Evolutionary conservation across 2,888 invertebrate genomes (phyloP), one percentile per base, ranked within the genome.

Genomic region (Chymomyza amoena): DNA sequence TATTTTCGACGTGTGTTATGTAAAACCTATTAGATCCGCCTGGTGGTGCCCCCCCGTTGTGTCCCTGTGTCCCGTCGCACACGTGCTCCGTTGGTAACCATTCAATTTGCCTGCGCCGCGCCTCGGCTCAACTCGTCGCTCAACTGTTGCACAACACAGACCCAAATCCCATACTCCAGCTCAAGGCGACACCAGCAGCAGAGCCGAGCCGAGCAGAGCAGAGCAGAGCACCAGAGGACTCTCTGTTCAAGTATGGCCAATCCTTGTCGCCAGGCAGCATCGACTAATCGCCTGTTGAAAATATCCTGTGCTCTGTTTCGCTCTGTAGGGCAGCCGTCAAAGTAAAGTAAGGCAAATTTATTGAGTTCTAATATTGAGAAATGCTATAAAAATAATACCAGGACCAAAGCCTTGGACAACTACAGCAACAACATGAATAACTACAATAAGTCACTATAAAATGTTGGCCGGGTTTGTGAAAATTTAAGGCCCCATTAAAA

Each of bases 211-310:
- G n/a, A 10, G 20, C 18, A 52, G 56, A 32, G 32, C 32, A 4
- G 28, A 13, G 16, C 51, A 5, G 15, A 10, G 9, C 51, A n/a
- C 51, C 13, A 10, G 9, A 6, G 9, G 7, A 32, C 32, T 32
- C 7, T 9, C 32, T 32, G 32, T 13, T 45, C n/a, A 54, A 54
- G 54, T 54, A 20, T 20, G 18, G 54, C 16, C 54, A 16, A 16
- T 20, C 54, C 9, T 18, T 18, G 54, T 54, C 54, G 54, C 20
- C 67, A 61, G 75, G 66, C 71, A 75, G 72, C 84, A 79, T 71
- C 76, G 84, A 82, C 87, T 87, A 82, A 84, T 85, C 83, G 87
- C 85, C 82, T 82, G 87, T 80, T 84, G 87, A 84, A 84, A 84
- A 75, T 52, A 9, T 5, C 1, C 20, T 20, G n/a, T 36, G n/a